A percentile compares a stretch with the other conserved stretches of the same genome.
Evolutionary conservation across 1,140 invertebrate species (phyloP).

Genomic region (Drosophila eugracilis): DNA sequence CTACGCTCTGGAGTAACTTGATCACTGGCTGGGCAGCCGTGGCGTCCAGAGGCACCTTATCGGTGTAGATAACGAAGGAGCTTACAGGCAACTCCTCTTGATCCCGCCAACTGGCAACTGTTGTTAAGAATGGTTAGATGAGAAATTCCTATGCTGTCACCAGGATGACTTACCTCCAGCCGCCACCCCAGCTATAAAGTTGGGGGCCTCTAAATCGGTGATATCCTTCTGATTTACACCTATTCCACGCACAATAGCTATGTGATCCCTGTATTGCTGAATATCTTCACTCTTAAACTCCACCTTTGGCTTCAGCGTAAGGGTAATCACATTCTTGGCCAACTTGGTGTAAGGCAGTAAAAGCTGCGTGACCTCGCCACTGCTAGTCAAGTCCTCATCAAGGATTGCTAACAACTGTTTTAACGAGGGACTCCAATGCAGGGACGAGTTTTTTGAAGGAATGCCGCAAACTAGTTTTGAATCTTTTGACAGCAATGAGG

Average conservation of each 20-base stretch:
- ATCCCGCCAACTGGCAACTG: slow-evolving; percentile 71
- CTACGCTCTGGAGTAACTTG: slow-evolving; percentile 54
- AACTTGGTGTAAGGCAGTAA: slow-evolving; percentile 58
- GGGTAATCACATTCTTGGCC: slow-evolving; percentile 68
- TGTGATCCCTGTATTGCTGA: slow-evolving; percentile 50
- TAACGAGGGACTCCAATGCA: slow-evolving; percentile 54
- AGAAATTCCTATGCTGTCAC: too few species aligned
- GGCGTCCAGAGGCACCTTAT: slow-evolving; percentile 69
- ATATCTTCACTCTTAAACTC: slow-evolving; percentile 79
- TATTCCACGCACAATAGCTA: slow-evolving; percentile 62
- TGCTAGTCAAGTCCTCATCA: slow-evolving; percentile 69
- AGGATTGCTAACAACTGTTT: slow-evolving; percentile 58
- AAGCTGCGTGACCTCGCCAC: slow-evolving; percentile 70
- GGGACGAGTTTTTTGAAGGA: slow-evolving; percentile 53
- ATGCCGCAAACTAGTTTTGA: slow-evolving; percentile 53
- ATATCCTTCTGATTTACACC: slow-evolving; percentile 43
- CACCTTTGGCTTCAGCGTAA: slow-evolving; percentile 73
- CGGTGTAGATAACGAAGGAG: slow-evolving; percentile 70
- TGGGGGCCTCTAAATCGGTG: slow-evolving; percentile 69
- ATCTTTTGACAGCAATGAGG: slow-evolving; percentile 32
- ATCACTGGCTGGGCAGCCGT: slow-evolving; percentile 71
- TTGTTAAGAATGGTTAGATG: not conserved
- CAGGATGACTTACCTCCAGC: slow-evolving; percentile 64
- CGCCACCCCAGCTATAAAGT: slow-evolving; percentile 74
- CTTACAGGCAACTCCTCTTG: slow-evolving; percentile 48